phyloP scores from a whole-genome alignment of 2,797 vertebrate genomes.

The Sphenodon punctatus region DNA sequence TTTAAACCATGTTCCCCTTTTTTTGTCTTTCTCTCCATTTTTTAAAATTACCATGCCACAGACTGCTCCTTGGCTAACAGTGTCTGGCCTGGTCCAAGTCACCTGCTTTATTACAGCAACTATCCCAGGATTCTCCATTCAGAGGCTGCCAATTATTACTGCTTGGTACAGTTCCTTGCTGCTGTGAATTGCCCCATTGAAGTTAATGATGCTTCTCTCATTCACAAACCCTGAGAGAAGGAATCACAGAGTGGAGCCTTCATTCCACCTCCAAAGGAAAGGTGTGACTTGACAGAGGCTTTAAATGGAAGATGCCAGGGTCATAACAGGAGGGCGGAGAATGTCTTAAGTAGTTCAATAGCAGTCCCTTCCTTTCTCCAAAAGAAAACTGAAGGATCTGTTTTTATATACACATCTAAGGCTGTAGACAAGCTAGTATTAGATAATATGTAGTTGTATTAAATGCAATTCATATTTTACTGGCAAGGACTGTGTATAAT shows the following conservation, averaged over 20 bases:
- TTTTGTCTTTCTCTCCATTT: not conserved
- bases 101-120: not conserved
- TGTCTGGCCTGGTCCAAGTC: not conserved
- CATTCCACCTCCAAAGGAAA: not conserved
- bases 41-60: not conserved
- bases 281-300: not conserved
- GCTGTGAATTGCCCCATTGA: not conserved
- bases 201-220: not conserved
- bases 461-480: accelerated
- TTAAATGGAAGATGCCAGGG: not conserved
- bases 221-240: not conserved
- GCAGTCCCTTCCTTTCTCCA: too few relatives aligned
- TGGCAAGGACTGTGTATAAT: not conserved
- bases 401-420: not conserved
- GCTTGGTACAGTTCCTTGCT: not conserved
- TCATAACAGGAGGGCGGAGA: not conserved
- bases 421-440: not conserved
- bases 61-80: not conserved
- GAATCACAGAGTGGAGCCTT: not conserved
- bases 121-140: not conserved
- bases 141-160: not conserved
- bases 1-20: not conserved
- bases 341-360: not conserved
- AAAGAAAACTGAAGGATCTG: not conserved
- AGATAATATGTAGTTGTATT: not conserved